Conservation (phyloP, 1,140 invertebrate genomes). For the Hycleus phaleratus region DNA sequence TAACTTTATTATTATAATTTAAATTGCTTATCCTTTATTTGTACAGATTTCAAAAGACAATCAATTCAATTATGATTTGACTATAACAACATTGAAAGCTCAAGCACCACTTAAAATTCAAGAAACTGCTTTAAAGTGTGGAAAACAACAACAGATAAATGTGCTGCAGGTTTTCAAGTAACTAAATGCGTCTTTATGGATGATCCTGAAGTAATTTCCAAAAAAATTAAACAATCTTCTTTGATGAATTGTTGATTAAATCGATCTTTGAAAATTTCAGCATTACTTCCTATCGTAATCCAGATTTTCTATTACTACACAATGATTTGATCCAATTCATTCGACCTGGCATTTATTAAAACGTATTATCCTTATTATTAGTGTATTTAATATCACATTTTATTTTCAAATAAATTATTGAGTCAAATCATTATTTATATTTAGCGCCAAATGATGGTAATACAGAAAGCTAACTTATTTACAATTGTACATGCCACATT, state of each 20-base stretch:
- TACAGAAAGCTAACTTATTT: too few species aligned
- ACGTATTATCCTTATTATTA: too few species aligned
- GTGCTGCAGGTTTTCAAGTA: constrained; percentile 1
- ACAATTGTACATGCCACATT: too few species aligned
- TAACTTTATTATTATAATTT: background rate
- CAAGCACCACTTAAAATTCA: constrained; percentile 21
- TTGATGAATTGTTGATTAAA: background rate
- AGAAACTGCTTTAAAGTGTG: constrained; percentile 6
- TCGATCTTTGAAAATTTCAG: background rate
- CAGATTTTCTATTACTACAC: too few species aligned
- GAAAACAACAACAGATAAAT: constrained; percentile 2
- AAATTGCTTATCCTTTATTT: background rate
- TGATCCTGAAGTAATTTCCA: constrained; percentile 10
- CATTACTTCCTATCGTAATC: background rate
- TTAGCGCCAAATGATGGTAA: too few species aligned
- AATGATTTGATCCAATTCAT: too few species aligned
- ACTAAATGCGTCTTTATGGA: constrained; percentile 4
- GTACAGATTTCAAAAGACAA: constrained; percentile 25
- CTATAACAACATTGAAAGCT: constrained; percentile 16
- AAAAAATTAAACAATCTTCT: too few species aligned
- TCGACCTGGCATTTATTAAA: too few species aligned
- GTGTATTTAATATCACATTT: too few species aligned
- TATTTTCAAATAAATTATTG: too few species aligned
- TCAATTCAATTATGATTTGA: constrained; percentile 27
- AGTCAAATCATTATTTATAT: too few species aligned